Conservation (phyloP, 2,113 vertebrate species). For the Phainopepla nitens region DNA sequence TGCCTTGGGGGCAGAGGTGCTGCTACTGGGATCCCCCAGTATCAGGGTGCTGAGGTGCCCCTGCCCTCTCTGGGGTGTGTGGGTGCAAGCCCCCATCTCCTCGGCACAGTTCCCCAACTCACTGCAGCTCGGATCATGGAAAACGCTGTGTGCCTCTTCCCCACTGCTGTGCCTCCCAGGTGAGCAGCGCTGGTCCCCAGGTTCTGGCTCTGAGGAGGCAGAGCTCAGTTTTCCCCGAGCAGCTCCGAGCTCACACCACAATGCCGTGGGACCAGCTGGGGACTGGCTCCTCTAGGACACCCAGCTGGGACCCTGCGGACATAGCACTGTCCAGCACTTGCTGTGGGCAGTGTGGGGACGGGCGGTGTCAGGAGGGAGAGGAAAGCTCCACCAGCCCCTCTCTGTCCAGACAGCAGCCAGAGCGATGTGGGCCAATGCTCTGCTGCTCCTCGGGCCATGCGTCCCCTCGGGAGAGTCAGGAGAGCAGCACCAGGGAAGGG, state of each 20-base stretch:
- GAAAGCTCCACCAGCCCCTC: background rate
- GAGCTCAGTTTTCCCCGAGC: background rate
- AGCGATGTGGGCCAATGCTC: background rate
- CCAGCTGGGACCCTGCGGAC: background rate
- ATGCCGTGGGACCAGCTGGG: background rate
- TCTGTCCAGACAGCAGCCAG: background rate
- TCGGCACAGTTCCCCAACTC: fast-evolving
- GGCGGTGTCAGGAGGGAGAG: fast-evolving
- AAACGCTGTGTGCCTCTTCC: fast-evolving
- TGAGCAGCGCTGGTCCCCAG: background rate
- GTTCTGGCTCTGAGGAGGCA: too few species aligned
- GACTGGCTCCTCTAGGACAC: fast-evolving
- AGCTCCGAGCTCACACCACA: fast-evolving
- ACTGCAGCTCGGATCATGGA: fast-evolving
- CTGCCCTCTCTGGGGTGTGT: fast-evolving
- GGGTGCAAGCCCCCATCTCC: fast-evolving
- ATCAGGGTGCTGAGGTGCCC: fast-evolving
- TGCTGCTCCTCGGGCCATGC: fast-evolving
- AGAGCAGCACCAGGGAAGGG: background rate
- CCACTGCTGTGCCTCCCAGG: fast-evolving
- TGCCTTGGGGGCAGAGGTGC: background rate
- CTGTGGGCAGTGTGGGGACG: background rate
- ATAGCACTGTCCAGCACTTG: background rate
- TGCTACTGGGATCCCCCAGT: background rate
- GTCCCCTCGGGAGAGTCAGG: fast-evolving